Percentiles rank a stretch among this genome's conserved stretches.
Evolutionary conservation across 2,888 invertebrate species (phyloP).

Genomic region (Aplocera efformata): DNA sequence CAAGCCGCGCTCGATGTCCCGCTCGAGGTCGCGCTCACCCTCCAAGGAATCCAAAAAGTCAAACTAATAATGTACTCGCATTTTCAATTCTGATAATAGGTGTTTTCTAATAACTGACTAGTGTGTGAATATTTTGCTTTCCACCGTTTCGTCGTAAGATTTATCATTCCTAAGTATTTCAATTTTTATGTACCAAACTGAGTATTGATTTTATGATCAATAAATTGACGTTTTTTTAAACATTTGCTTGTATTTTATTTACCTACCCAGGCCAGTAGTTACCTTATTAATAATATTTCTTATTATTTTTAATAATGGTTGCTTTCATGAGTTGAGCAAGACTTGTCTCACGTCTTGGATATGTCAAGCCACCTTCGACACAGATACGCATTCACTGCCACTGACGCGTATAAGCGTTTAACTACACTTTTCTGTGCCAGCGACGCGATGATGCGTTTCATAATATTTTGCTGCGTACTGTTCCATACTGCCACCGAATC

Average conservation of each 20-base stretch:
- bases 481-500: too few species aligned
- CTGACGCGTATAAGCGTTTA: too few species aligned
- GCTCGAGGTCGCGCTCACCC: slow-evolving; percentile 71
- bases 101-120: slow-evolving; percentile 20
- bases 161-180: slow-evolving; percentile 62
- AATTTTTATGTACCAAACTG: slow-evolving; percentile 50
- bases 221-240: slow-evolving; percentile 47
- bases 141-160: slow-evolving; percentile 37
- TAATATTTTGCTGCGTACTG: too few species aligned
- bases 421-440: too few species aligned
- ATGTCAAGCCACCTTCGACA: too few species aligned
- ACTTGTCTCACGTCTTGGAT: too few species aligned
- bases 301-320: too few species aligned
- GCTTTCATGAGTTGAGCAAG: too few species aligned
- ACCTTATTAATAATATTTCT: neutral
- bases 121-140: slow-evolving; percentile 31
- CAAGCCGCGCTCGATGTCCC: slow-evolving; percentile 72
- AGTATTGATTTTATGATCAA: slow-evolving; percentile 56
- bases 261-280: neutral
- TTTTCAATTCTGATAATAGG: slow-evolving; percentile 20
- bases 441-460: too few species aligned
- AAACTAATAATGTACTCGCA: slow-evolving; percentile 45
- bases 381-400: too few species aligned
- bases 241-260: slow-evolving; percentile 11
- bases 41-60: slow-evolving; percentile 77